These are phyloP conservation scores for Calonectris borealis DNA, from an alignment of 2,113 vertebrate genomes.

Conservation along the genomic window DNA sequence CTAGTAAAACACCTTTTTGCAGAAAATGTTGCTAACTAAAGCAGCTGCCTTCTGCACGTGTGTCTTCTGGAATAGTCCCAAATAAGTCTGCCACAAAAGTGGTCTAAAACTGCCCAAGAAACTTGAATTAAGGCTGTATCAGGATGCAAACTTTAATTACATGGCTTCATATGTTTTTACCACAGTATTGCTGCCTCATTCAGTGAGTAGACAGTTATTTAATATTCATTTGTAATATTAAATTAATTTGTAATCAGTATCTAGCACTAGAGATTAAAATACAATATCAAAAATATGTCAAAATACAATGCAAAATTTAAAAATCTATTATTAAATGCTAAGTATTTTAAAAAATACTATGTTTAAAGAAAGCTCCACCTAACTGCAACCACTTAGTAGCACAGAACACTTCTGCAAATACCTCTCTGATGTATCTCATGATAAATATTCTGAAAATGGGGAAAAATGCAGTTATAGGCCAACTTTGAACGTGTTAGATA, in stretches of 20 bases:
- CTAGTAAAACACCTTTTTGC: not conserved
- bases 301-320: not conserved
- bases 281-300: not conserved
- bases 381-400: not conserved
- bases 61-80: not conserved
- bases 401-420: not conserved
- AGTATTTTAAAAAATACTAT: not conserved
- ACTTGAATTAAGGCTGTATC: not conserved
- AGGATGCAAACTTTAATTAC: not conserved
- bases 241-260: not conserved
- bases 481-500: not conserved
- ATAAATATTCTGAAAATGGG: not conserved
- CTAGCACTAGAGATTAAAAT: not conserved
- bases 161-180: not conserved
- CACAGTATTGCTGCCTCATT: not conserved
- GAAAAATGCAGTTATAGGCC: not conserved
- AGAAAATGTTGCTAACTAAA: not conserved
- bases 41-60: not conserved
- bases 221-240: not conserved
- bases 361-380: not conserved
- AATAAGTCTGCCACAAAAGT: not conserved
- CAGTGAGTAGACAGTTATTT: not conserved
- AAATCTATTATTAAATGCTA: not conserved
- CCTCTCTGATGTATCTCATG: not conserved
- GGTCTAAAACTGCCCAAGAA: not conserved